Evolutionary conservation across 2,797 vertebrate species (phyloP).

Genomic region (Catostomus latipinnis): DNA sequence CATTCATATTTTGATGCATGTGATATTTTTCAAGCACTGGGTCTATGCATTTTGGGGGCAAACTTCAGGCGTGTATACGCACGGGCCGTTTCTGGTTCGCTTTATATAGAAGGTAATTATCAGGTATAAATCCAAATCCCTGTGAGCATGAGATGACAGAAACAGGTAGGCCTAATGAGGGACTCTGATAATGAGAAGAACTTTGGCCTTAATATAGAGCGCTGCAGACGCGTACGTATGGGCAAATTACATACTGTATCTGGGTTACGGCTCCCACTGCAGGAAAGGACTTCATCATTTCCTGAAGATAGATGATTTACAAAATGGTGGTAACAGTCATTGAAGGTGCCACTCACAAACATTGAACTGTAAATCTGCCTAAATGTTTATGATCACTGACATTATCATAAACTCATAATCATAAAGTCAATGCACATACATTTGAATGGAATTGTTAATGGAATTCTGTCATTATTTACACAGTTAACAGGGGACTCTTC

Average conservation of each 20-base stretch:
- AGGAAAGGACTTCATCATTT: conserved; percentile 43
- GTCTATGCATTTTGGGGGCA: conserved; percentile 43
- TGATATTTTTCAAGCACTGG: conserved; percentile 24
- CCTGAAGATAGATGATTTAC: conserved; percentile 45
- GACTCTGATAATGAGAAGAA: conserved; percentile 52
- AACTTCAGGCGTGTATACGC: conserved; percentile 36
- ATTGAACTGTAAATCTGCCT: neutral
- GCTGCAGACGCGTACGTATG: conserved; percentile 33
- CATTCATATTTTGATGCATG: conserved; percentile 13
- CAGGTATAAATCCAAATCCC: conserved; percentile 52
- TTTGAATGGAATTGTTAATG: too few relatives aligned
- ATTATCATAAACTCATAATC: neutral
- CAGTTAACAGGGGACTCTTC: too few relatives aligned
- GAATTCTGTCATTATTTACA: too few relatives aligned
- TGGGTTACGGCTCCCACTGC: conserved; percentile 49
- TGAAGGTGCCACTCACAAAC: conserved; percentile 14
- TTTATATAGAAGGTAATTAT: conserved; percentile 57
- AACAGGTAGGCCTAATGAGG: conserved; percentile 40
- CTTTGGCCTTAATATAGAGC: conserved; percentile 51
- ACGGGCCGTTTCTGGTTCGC: conserved; percentile 22
- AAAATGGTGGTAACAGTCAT: conserved; percentile 23
- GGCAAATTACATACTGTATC: conserved; percentile 54
- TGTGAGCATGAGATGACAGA: conserved; percentile 50
- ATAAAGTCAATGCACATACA: neutral
- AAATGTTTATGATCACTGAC: neutral